Conservation (phyloP, 2,888 invertebrate genomes). For the Tetropium fuscum region DNA sequence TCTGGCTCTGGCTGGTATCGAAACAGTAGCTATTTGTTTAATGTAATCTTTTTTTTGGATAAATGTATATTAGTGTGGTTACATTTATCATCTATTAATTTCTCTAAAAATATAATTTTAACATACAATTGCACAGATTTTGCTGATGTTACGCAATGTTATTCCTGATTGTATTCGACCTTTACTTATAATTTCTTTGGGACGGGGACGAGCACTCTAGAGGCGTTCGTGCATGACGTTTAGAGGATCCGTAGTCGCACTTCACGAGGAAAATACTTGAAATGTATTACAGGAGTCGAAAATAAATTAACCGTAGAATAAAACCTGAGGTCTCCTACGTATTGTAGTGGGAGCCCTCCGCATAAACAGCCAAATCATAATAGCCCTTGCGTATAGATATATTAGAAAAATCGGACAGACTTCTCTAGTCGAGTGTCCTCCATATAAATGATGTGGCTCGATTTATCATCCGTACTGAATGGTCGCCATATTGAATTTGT, state of each 20-base stretch:
- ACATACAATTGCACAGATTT: too few species aligned
- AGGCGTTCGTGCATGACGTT: not conserved
- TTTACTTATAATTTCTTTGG: too few species aligned
- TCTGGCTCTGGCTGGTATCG: too few species aligned
- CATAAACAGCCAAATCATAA: slow-evolving; percentile 14
- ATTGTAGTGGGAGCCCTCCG: slow-evolving; percentile 23
- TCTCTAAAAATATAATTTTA: too few species aligned
- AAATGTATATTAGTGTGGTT: too few species aligned
- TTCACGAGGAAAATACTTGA: slow-evolving; percentile 2
- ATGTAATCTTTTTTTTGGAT: too few species aligned
- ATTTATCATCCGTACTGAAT: slow-evolving; percentile 56
- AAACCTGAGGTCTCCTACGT: slow-evolving; percentile 21
- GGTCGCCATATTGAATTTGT: slow-evolving; percentile 55
- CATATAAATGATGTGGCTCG: slow-evolving; percentile 53
- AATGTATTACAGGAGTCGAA: slow-evolving; percentile 5
- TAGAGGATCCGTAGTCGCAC: slow-evolving; percentile 1
- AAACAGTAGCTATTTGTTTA: too few species aligned
- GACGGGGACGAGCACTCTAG: too few species aligned
- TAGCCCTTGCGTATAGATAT: slow-evolving; percentile 18
- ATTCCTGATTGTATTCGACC: too few species aligned
- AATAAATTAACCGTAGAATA: slow-evolving; percentile 29
- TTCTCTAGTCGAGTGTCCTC: slow-evolving; percentile 39
- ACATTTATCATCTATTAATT: too few species aligned
- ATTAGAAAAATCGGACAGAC: slow-evolving; percentile 32
- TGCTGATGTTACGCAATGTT: too few species aligned